Evolutionary conservation across 2,888 invertebrate species (phyloP).

Genomic region (Sisyra terminalis): DNA sequence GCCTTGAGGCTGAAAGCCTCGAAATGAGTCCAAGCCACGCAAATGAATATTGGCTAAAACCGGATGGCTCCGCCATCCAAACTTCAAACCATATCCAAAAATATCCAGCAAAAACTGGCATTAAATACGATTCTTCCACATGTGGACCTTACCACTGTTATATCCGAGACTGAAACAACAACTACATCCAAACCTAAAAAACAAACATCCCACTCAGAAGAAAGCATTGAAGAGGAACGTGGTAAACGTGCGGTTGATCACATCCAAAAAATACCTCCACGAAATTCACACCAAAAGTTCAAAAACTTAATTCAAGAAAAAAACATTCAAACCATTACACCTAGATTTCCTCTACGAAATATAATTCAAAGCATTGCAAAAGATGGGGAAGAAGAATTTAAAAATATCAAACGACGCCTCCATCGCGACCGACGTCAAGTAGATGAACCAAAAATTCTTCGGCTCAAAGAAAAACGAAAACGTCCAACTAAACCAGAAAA

Average conservation of each 20-base stretch:
- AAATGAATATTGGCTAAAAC: too few relatives aligned
- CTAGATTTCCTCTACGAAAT: background rate
- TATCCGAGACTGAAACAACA: background rate
- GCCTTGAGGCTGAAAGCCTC: too few relatives aligned
- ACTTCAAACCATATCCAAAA: too few relatives aligned
- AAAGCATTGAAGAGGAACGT: background rate
- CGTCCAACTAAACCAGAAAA: conserved; percentile 3
- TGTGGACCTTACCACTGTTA: background rate
- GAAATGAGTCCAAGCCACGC: too few relatives aligned
- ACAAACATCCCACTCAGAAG: background rate
- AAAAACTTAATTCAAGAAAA: background rate
- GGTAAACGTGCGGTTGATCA: background rate
- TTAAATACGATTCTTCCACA: too few relatives aligned
- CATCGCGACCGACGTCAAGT: background rate
- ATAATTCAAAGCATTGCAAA: background rate
- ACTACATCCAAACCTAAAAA: conserved; percentile 1
- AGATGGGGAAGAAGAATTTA: background rate
- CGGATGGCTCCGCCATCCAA: too few relatives aligned
- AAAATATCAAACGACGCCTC: background rate
- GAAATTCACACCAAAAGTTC: too few relatives aligned
- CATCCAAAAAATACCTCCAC: conserved; percentile 3
- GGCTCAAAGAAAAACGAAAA: background rate
- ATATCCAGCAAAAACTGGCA: too few relatives aligned
- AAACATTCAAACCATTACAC: background rate
- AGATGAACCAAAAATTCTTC: background rate